These are phyloP conservation scores for Brachymystax lenok DNA, from an alignment of 2,797 vertebrate species.

Conservation along the genomic window DNA sequence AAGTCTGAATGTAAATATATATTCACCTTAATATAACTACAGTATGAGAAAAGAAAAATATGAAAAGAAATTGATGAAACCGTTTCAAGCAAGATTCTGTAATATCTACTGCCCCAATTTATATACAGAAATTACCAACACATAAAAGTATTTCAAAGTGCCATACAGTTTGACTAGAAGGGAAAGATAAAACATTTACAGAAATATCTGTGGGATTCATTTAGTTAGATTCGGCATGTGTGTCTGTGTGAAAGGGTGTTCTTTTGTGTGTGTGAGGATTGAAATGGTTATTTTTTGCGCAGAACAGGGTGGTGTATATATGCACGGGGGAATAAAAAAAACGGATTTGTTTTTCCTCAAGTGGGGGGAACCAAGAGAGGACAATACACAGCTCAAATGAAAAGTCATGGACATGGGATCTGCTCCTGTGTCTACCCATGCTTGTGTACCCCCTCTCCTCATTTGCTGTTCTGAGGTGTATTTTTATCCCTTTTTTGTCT, in stretches of 20 bases:
- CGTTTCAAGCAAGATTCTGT: constrained; percentile 65
- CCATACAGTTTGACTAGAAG: constrained; percentile 65
- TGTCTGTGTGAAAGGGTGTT: not conserved
- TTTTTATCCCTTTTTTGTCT: not conserved
- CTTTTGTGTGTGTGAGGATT: not conserved
- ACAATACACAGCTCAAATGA: not conserved
- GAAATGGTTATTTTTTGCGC: constrained; percentile 9
- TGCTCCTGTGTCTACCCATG: constrained; percentile 29
- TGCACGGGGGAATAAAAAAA: constrained; percentile 30
- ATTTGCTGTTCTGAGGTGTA: constrained; percentile 4
- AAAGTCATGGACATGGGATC: not conserved
- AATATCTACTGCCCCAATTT: constrained; percentile 68
- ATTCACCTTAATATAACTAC: constrained; percentile 55
- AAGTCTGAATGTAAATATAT: constrained; percentile 1
- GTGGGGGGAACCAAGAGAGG: not conserved
- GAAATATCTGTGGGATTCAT: constrained; percentile 49
- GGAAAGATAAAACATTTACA: constrained; percentile 66
- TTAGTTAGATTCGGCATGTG: constrained; percentile 53
- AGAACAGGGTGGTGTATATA: constrained; percentile 24
- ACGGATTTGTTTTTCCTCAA: constrained; percentile 20
- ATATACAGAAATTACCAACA: constrained; percentile 68
- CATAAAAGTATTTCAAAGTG: constrained; percentile 26
- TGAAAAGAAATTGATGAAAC: constrained; percentile 66
- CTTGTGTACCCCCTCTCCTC: constrained; percentile 16
- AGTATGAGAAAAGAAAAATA: constrained; percentile 67